Base-by-base conservation (phyloP, 2,797 vertebrate species). In the Molothrus aeneus region DNA sequence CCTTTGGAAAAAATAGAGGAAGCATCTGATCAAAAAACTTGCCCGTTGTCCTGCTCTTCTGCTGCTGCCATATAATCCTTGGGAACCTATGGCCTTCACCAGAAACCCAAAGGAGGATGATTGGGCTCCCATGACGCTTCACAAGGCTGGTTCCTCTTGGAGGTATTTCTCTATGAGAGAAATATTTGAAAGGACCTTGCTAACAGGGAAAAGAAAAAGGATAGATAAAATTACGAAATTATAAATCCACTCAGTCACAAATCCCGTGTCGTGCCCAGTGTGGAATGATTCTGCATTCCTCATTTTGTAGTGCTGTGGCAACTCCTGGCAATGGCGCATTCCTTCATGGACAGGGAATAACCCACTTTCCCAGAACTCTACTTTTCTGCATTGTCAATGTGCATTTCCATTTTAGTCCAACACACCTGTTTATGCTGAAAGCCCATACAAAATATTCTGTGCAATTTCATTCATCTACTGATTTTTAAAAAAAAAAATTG, bases 1-100 rank as follows among this genome's bases (percentile, higher is more conserved):
- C 81, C 96, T 97, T 95, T 94, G 95, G 95, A 95, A 97, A 96
- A 38, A 88, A 79, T 60, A 47, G 56, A 93, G 93, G 92, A 96
- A 97, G 84, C 79, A 82, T 93, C 88, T 96, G 78, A 97, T 93
- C 92, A 94, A 93, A 80, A 77, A 77, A 96, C 50, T 88, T 95
- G 40, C 48, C 43, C 86, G 65, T 87, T 93, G 78, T 93, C 95
- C 90, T 82, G 16, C 72, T 73, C n/a, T 68, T 87, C 68, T 93
- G 42, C 64, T 86, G 34, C 85, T 70, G 73, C 83, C 88, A 69
- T 43, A 80, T 57, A 86, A 93, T 71, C 74, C 57, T 79, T 42
- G 63, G 66, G 70, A 80, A 66, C 57, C 42, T 80, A 29, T 93
- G 92, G 84, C 70, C 45, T 74, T 95, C 77, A 31, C 45, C 86